Conservation (phyloP, 1,140 invertebrate genomes). For the Zaprionus nigranus region DNA sequence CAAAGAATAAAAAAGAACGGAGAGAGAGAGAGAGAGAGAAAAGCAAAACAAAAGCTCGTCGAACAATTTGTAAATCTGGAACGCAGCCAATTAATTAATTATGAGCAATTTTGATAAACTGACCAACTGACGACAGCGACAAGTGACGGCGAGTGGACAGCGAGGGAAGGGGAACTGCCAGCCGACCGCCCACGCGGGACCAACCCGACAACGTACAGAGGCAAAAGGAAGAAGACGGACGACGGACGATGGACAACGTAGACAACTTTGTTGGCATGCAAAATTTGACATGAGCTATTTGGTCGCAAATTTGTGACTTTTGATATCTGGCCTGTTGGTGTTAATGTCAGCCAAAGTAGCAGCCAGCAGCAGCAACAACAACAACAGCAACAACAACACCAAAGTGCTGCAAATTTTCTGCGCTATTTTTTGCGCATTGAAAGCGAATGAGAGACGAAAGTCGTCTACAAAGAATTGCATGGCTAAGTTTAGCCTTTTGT, state of each 20-base stretch:
- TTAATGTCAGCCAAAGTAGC: slow-evolving; percentile 71
- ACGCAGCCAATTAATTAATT: slow-evolving; percentile 82
- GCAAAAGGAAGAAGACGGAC: background rate
- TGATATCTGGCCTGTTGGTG: slow-evolving; percentile 39
- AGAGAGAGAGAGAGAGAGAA: slow-evolving; percentile 14
- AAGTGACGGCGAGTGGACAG: slow-evolving; percentile 18
- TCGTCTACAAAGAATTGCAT: slow-evolving; percentile 57
- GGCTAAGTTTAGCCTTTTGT: slow-evolving; percentile 82
- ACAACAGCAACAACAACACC: slow-evolving; percentile 10
- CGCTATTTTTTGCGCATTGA: slow-evolving; percentile 76
- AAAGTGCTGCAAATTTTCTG: slow-evolving; percentile 45
- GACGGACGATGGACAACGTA: slow-evolving; percentile 26
- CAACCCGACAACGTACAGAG: slow-evolving; percentile 28
- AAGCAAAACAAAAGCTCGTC: slow-evolving; percentile 19
- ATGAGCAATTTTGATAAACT: slow-evolving; percentile 83
- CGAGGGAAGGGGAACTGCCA: background rate
- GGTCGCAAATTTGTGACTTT: slow-evolving; percentile 38
- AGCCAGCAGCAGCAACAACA: background rate
- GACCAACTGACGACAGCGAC: slow-evolving; percentile 45
- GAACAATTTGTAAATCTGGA: slow-evolving; percentile 81
- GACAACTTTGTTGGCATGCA: slow-evolving; percentile 54
- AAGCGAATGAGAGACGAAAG: slow-evolving; percentile 42
- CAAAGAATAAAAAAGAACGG: slow-evolving; percentile 46
- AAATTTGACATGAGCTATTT: slow-evolving; percentile 67
- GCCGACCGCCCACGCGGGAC: slow-evolving; percentile 61